These are phyloP conservation scores for Rhinoraja longicauda DNA, from an alignment of 2,797 vertebrate species.

Conservation along the genomic window DNA sequence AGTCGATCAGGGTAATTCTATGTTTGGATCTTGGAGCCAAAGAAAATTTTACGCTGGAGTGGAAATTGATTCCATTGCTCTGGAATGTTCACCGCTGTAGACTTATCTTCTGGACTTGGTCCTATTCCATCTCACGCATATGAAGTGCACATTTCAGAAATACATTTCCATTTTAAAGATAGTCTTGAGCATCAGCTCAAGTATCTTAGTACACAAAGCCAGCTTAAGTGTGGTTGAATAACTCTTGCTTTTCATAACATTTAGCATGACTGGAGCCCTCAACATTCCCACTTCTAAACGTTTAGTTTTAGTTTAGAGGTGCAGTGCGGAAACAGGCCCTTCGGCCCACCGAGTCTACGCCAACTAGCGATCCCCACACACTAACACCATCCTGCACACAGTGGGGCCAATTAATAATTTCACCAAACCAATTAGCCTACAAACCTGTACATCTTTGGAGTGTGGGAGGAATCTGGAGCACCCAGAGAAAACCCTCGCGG, in stretches of 20 bases:
- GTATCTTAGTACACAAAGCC: background rate
- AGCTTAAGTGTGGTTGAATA: background rate
- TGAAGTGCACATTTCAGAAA: background rate
- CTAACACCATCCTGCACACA: too few relatives aligned
- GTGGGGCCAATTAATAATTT: too few relatives aligned
- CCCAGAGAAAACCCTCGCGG: too few relatives aligned
- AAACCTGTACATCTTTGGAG: too few relatives aligned
- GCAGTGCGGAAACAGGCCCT: too few relatives aligned
- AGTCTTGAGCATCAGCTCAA: background rate
- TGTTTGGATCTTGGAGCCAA: background rate
- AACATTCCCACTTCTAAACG: background rate
- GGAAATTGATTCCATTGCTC: slow-evolving; percentile 5
- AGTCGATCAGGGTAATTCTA: background rate
- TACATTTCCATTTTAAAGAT: background rate
- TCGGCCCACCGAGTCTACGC: too few relatives aligned
- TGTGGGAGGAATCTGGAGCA: too few relatives aligned
- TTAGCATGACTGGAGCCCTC: background rate
- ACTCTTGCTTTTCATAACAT: background rate
- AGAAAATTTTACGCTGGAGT: background rate
- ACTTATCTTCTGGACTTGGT: slow-evolving; percentile 3
- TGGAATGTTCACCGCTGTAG: background rate
- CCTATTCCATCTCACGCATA: background rate
- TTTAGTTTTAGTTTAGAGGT: too few relatives aligned
- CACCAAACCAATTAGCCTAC: too few relatives aligned
- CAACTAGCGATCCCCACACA: too few relatives aligned